Evolutionary conservation across 2,888 invertebrate genomes (phyloP).

Genomic region (Drosophila antonietae): DNA sequence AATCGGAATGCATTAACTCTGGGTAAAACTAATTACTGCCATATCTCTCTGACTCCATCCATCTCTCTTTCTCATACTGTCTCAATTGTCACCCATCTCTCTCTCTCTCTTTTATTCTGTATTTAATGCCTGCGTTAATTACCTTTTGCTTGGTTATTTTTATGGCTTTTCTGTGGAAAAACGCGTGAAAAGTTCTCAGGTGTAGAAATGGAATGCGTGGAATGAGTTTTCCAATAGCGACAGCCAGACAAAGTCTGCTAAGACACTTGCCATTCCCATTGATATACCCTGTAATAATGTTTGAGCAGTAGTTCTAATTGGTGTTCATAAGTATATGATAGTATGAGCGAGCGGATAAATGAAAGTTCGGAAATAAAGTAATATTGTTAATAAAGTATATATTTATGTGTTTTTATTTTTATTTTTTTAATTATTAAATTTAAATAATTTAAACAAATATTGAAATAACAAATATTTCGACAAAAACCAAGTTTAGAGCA

Average conservation of each 20-base stretch:
- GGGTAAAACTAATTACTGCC: slow-evolving; percentile 82
- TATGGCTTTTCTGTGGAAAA: slow-evolving; percentile 70
- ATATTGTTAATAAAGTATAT: too few relatives aligned
- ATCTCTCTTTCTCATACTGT: slow-evolving; percentile 31
- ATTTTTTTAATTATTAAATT: too few relatives aligned
- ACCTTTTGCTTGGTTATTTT: slow-evolving; percentile 55
- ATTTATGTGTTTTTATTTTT: too few relatives aligned
- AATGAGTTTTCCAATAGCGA: slow-evolving; percentile 33
- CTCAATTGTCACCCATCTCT: background rate
- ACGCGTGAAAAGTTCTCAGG: slow-evolving; percentile 72
- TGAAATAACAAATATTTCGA: too few relatives aligned
- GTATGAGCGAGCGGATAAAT: too few relatives aligned
- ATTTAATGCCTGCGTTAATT: slow-evolving; percentile 74
- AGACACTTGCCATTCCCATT: slow-evolving; percentile 24
- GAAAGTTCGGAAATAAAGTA: too few relatives aligned
- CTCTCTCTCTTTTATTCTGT: slow-evolving; percentile 1
- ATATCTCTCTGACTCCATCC: slow-evolving; percentile 47
- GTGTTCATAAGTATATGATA: too few relatives aligned
- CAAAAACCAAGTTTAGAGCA: too few relatives aligned
- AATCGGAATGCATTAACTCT: slow-evolving; percentile 80
- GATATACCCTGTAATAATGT: slow-evolving; percentile 11
- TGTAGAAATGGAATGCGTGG: slow-evolving; percentile 29
- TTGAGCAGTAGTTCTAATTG: background rate
- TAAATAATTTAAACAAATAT: too few relatives aligned
- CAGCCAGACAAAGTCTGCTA: slow-evolving; percentile 4